A percentile compares a stretch with the other conserved stretches of the same genome.
Evolutionary conservation across 2,113 vertebrate species (phyloP).

Genomic region (Tichodroma muraria): DNA sequence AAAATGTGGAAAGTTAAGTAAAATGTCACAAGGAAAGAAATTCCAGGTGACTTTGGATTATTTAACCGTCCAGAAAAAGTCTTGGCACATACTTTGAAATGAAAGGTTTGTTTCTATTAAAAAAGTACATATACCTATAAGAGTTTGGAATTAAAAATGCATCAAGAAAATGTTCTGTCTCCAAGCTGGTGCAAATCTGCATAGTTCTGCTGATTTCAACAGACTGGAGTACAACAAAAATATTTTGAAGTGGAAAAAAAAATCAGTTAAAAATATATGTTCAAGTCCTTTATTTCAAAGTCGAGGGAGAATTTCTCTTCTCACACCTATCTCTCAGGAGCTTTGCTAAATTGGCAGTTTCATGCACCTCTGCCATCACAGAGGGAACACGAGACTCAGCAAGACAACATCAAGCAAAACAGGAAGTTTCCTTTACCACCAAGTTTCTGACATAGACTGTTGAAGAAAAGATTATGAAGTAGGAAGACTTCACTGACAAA

Average conservation of each 20-base stretch:
- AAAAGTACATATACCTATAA: neutral
- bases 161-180: neutral
- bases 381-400: neutral
- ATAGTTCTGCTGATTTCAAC: neutral
- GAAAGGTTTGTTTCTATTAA: neutral
- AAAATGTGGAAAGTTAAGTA: neutral
- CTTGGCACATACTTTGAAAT: neutral
- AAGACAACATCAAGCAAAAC: neutral
- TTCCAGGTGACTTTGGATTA: neutral
- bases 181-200: neutral
- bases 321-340: neutral
- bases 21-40: neutral
- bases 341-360: neutral
- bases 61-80: neutral
- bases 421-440: neutral
- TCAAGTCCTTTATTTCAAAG: neutral
- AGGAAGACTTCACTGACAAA: neutral
- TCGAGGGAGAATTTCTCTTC: neutral
- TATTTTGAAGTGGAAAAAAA: neutral
- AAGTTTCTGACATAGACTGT: neutral
- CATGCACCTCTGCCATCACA: accelerated
- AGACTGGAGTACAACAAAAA: neutral
- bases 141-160: neutral
- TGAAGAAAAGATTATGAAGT: neutral
- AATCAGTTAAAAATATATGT: neutral